Base-by-base conservation (phyloP, 2,888 invertebrate genomes). In the Leptinotarsa rubiginosa region DNA sequence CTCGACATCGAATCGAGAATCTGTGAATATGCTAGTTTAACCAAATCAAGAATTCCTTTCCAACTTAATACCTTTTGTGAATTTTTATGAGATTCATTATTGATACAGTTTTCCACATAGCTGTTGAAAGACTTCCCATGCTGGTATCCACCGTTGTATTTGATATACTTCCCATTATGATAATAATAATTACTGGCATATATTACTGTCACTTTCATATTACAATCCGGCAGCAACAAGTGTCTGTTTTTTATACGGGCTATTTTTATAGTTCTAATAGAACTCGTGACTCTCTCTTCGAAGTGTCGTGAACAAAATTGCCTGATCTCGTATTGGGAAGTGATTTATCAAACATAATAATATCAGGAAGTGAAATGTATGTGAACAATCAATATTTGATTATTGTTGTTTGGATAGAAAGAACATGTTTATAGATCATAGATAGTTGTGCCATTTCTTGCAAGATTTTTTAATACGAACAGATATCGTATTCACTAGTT, bases 321-420 rank as follows among this genome's bases (percentile, higher is more conserved):
- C 74, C 70, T 70, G 74, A 74, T 72, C 64, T 70, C 70, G 70
- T 69, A 75, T 77, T 72, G 77, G 77, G 79, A 79, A 78, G 78
- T 74, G 65, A 73, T 76, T 78, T 77, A 67, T 77, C 68, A 73
- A 73, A 74, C 64, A 50, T 70, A 70, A 79, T 73, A 64, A 75
- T 67, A 70, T 73, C 73, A 76, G 78, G 79, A 78, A 79, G 76
- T 75, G 74, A 74, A 75, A 75, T 75, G 77, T 71, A 75, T 77
- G 76, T 76, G 62, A 75, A 78, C 77, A 75, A 79, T 77, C 77
- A 79, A 77, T 76, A 74, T 77, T 76, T 77, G 75, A 79, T 74
- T 77, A 75, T 76, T 70, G 74, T n/a, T 62, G 31, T 62, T 25
- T 31, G 62, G 73, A 72, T 74, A 78, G 79, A 78, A 79, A 80